Evolutionary conservation across 2,888 invertebrate genomes (phyloP).

Genomic region (Pimpla rufipes): DNA sequence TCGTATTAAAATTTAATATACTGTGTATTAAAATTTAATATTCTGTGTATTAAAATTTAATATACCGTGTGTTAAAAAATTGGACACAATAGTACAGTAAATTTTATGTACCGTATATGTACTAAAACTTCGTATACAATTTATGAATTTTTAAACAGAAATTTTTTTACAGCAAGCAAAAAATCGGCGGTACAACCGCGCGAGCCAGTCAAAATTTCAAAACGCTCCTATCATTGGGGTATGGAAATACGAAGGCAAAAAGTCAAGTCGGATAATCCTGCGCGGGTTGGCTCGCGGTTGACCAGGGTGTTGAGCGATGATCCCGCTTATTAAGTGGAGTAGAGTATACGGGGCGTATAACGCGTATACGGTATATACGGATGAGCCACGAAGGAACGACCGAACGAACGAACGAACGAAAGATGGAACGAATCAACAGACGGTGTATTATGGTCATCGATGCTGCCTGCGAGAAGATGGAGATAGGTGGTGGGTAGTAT

Average conservation of each 20-base stretch:
- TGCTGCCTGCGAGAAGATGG: conserved; percentile 80
- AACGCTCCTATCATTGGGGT: not conserved
- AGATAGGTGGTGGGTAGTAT: conserved; percentile 84
- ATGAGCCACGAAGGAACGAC: conserved; percentile 62
- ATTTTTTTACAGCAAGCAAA: too few relatives aligned
- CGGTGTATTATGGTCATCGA: conserved; percentile 81
- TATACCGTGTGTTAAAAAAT: too few relatives aligned
- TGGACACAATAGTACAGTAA: too few relatives aligned
- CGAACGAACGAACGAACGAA: conserved; percentile 64
- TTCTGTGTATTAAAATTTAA: too few relatives aligned
- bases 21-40: too few relatives aligned
- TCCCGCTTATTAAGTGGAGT: conserved; percentile 85
- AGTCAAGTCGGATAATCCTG: conserved; percentile 8
- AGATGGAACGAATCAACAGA: conserved; percentile 68
- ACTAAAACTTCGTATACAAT: too few relatives aligned
- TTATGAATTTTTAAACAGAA: too few relatives aligned
- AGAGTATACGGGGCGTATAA: conserved; percentile 76
- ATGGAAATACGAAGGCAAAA: conserved; percentile 7
- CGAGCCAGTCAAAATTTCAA: not conserved
- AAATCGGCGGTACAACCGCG: too few relatives aligned
- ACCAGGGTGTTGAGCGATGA: conserved; percentile 75
- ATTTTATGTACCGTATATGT: too few relatives aligned
- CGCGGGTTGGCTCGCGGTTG: conserved; percentile 17
- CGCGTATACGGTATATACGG: conserved; percentile 60
- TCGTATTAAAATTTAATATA: too few relatives aligned